Conservation (phyloP, 2,888 invertebrate species). For the Lasius fuliginosus region DNA sequence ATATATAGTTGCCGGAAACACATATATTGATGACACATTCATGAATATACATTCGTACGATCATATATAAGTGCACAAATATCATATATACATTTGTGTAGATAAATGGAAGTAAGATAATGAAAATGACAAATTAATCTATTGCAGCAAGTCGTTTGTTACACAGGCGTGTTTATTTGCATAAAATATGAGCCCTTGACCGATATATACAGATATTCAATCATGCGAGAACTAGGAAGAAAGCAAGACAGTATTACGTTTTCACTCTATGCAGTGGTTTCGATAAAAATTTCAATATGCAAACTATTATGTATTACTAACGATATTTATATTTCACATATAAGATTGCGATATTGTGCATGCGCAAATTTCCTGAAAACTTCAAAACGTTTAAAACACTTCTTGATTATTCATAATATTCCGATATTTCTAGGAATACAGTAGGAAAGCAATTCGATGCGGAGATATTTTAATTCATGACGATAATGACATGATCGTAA, state of each 20-base stretch:
- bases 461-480: neutral
- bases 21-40: too few relatives aligned
- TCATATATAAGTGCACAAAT: neutral
- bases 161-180: neutral
- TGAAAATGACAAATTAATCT: slow-evolving; percentile 23
- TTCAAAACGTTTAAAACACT: neutral
- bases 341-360: neutral
- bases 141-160: slow-evolving; percentile 20
- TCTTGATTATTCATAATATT: neutral
- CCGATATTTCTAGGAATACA: neutral
- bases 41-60: neutral
- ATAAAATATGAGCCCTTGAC: slow-evolving; percentile 36
- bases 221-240: neutral
- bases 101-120: slow-evolving; percentile 10
- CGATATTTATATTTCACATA: neutral
- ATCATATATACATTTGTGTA: neutral
- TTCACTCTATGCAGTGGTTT: neutral
- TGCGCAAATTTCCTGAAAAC: neutral
- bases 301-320: neutral
- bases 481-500: too few relatives aligned
- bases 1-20: neutral
- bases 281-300: neutral
- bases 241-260: neutral
- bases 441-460: neutral
- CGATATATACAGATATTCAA: slow-evolving; percentile 14